These are phyloP conservation scores for Setipinna tenuifilis DNA, from an alignment of 2,797 vertebrate species.

Conservation along the genomic window DNA sequence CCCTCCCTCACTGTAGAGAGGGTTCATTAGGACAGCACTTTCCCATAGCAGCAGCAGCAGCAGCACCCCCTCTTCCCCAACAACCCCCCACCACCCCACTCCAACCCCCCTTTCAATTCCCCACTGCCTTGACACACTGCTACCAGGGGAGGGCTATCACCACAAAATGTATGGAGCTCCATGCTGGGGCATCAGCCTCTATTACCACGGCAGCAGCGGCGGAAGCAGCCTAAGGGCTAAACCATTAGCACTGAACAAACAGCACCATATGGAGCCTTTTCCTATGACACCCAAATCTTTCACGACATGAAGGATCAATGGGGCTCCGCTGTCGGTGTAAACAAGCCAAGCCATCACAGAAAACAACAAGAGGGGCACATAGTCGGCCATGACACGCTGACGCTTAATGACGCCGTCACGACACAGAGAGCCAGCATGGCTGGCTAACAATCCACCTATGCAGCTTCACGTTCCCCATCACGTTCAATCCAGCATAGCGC, in stretches of 20 bases:
- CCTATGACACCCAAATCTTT: background rate
- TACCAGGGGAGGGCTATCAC: background rate
- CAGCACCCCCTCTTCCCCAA: constrained; percentile 10
- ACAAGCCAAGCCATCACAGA: background rate
- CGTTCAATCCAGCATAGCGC: background rate
- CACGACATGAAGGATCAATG: constrained; percentile 11
- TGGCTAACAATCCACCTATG: background rate
- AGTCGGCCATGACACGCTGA: background rate
- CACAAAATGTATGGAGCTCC: constrained; percentile 7
- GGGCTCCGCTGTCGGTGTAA: background rate
- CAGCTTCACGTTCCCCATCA: background rate
- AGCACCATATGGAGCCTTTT: background rate
- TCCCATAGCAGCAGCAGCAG: constrained; percentile 55
- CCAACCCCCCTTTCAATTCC: constrained; percentile 29
- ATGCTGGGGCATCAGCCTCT: background rate
- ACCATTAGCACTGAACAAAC: constrained; percentile 17
- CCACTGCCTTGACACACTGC: background rate
- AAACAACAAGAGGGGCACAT: background rate
- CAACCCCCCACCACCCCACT: too few species aligned
- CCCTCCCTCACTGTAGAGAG: constrained; percentile 47
- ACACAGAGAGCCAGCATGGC: background rate
- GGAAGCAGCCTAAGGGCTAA: background rate
- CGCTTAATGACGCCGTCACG: background rate
- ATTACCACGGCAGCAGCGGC: background rate
- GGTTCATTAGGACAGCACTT: constrained; percentile 62